Base-by-base conservation (phyloP, 2,113 vertebrate species). In the Pagrus major region DNA sequence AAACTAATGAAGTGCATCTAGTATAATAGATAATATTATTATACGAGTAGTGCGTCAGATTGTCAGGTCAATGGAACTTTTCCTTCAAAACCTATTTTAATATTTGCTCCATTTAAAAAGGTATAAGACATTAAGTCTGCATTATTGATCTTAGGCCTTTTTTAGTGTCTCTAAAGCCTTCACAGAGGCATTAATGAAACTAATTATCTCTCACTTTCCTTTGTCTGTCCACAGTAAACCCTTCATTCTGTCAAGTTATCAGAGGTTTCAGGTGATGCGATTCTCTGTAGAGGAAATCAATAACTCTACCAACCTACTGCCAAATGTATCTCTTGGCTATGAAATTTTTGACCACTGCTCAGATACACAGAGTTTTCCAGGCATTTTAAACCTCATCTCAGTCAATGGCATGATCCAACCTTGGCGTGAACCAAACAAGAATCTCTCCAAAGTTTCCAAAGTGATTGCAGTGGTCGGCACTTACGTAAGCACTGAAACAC, bases 281-380 rank as follows among this genome's bases (percentile, higher is more conserved):
- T 95, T 96, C 0, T 29, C 94, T 0, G 70, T 97, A 1, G 93
- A 96, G 74, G 93, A 97, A 87, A 96, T 98, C 49, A 98, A 97
- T 86, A 97, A 97, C 82, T 95, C 95, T 60, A 96, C 92, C 0
- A 0, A 39, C 1, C 93, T 98, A 4, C 93, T 97, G 18, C 96
- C 97, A 35, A 93, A 94, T 0, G 20, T 97, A 54, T 93, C 95
- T 0, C 85, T 97, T 27, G 96, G 96, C 41, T 98, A 96, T 0
- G 88, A 96, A 9, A 94, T 97, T 42, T 95, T 95, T 0, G 94
- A 97, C 23, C 84, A 93, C 41, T 97, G 97, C 85, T 94, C 94
- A 0, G 81, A 92, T n/a, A 29, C 72, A 0, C 33, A 91, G 31
- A 95, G 84, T 33, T 81, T 96, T 3, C 92, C 93, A 0, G 93